phyloP scores from a whole-genome alignment of 2,797 vertebrate species.

The Hydrophis major region DNA sequence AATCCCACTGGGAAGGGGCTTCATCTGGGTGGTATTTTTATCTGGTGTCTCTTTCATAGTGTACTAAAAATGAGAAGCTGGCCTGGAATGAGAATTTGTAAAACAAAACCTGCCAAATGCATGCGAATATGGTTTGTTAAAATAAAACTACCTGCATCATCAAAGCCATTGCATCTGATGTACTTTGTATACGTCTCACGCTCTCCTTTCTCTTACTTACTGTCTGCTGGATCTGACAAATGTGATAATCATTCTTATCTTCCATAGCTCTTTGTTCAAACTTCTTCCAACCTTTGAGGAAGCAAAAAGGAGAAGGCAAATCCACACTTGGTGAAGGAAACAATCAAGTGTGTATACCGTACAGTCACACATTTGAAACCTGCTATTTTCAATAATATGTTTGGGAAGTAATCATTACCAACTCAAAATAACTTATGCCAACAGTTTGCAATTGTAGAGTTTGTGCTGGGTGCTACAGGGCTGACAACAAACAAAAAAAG shows the following conservation, averaged over 20 bases:
- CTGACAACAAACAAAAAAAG: conserved; percentile 63
- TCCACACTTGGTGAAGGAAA: conserved; percentile 41
- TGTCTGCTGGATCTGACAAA: not conserved
- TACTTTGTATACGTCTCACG: not conserved
- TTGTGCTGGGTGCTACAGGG: conserved; percentile 54
- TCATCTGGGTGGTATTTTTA: conserved; percentile 24
- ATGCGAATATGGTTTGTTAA: not conserved
- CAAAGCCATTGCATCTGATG: not conserved
- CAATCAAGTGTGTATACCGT: conserved; percentile 48
- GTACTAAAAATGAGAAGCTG: not conserved
- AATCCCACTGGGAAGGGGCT: conserved; percentile 15
- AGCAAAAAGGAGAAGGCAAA: conserved; percentile 7
- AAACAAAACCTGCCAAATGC: not conserved
- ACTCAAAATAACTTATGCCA: conserved; percentile 61
- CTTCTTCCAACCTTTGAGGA: conserved; percentile 46
- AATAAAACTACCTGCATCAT: not conserved
- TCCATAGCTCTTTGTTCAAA: not conserved
- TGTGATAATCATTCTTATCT: not conserved
- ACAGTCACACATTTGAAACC: conserved; percentile 55
- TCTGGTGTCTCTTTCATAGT: conserved; percentile 5
- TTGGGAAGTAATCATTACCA: conserved; percentile 59
- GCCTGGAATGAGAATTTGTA: not conserved
- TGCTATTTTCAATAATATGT: conserved; percentile 67
- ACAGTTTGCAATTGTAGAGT: conserved; percentile 56
- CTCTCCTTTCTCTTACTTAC: not conserved